Conservation (phyloP, 2,113 vertebrate genomes). For the Delphinapterus leucas region DNA sequence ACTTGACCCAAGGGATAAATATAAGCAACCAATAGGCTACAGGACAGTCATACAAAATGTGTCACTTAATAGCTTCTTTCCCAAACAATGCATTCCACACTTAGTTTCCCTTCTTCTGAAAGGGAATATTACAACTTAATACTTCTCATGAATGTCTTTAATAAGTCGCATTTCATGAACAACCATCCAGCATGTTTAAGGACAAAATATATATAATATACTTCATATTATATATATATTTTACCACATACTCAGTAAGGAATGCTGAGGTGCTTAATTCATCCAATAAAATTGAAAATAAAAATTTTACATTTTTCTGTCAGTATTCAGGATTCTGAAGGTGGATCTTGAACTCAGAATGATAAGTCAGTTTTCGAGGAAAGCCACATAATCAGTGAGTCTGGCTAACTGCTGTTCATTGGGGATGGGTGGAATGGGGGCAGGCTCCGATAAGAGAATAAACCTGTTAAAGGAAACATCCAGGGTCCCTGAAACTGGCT, state of each 20-base stretch:
- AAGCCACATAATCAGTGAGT: slow-evolving; percentile 98
- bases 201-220: slow-evolving; percentile 45
- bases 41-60: neutral
- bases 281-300: slow-evolving; percentile 65
- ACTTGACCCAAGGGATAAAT: neutral
- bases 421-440: slow-evolving; percentile 93
- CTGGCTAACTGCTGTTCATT: slow-evolving; percentile 97
- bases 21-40: neutral
- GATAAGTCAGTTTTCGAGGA: slow-evolving; percentile 93
- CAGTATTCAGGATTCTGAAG: slow-evolving; percentile 69
- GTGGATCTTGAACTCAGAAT: slow-evolving; percentile 21
- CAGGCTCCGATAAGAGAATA: slow-evolving; percentile 86
- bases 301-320: slow-evolving; percentile 51
- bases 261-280: slow-evolving; percentile 12
- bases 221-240: slow-evolving; percentile 21
- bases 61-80: neutral
- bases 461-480: slow-evolving; percentile 81
- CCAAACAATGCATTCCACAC: neutral
- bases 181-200: slow-evolving; percentile 56
- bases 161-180: neutral
- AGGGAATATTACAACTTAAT: neutral
- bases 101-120: neutral
- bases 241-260: slow-evolving; percentile 58
- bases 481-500: slow-evolving; percentile 83
- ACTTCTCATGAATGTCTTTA: neutral